phyloP scores from a whole-genome alignment of 2,113 vertebrate species.

The Lampris megalopsis region DNA sequence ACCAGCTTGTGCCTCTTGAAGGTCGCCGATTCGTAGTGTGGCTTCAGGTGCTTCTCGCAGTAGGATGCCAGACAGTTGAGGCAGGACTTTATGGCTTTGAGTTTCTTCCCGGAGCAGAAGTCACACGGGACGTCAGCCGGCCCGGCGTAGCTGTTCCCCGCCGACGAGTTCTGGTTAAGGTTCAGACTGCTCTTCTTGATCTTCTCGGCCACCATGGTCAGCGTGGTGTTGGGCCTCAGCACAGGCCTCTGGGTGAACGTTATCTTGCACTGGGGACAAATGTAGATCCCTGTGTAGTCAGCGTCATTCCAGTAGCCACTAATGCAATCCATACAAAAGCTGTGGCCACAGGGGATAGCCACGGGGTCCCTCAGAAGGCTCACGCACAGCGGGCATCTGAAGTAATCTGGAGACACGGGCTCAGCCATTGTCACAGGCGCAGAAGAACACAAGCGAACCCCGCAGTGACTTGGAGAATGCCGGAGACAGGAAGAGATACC shows the following conservation, averaged over 20 bases:
- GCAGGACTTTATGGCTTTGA: slow-evolving; percentile 85
- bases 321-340: slow-evolving; percentile 87
- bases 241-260: slow-evolving; percentile 86
- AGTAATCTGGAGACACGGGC: slow-evolving; percentile 81
- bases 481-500: slow-evolving; percentile 48
- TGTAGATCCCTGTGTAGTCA: slow-evolving; percentile 87
- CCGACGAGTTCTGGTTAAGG: slow-evolving; percentile 64
- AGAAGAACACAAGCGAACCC: slow-evolving; percentile 46
- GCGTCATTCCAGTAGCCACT: slow-evolving; percentile 87
- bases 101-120: slow-evolving; percentile 82
- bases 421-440: slow-evolving; percentile 78
- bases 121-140: slow-evolving; percentile 81
- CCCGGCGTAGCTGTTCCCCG: slow-evolving; percentile 72
- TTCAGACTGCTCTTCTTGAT: slow-evolving; percentile 80
- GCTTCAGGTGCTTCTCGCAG: slow-evolving; percentile 87
- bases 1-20: slow-evolving; percentile 85
- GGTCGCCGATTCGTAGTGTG: slow-evolving; percentile 83
- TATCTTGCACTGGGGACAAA: slow-evolving; percentile 86
- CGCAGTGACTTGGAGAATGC: slow-evolving; percentile 50
- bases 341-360: slow-evolving; percentile 86
- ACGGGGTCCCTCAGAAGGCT: slow-evolving; percentile 83
- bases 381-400: slow-evolving; percentile 81
- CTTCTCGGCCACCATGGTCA: slow-evolving; percentile 85
- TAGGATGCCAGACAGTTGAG: slow-evolving; percentile 83
- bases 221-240: slow-evolving; percentile 82